phyloP scores from a whole-genome alignment of 2,797 vertebrate species.

The Diplodus sargus region DNA sequence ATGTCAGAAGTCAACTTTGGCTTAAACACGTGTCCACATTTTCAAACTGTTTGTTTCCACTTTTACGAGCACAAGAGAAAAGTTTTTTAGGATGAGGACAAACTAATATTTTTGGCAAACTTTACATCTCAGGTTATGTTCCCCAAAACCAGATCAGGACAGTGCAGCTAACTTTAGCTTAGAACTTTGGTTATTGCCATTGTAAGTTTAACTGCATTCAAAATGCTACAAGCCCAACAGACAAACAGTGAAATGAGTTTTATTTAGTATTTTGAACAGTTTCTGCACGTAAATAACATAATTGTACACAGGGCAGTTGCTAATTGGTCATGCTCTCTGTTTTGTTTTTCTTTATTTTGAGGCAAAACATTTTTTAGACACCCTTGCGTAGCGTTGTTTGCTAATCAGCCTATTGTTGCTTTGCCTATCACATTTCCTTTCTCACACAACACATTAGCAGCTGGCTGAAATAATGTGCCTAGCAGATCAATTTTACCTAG shows the following conservation, averaged over 20 bases:
- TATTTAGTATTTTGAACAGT: constrained; percentile 23
- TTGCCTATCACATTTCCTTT: not conserved
- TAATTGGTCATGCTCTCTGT: not conserved
- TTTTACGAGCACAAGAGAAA: not conserved
- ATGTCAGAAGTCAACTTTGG: no score
- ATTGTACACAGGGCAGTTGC: no score
- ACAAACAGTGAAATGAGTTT: not conserved
- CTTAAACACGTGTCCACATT: no score
- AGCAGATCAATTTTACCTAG: not conserved
- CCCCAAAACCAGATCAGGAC: no score
- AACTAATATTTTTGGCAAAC: not conserved
- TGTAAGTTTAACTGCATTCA: constrained; percentile 2
- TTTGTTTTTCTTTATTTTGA: not conserved
- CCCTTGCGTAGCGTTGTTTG: not conserved
- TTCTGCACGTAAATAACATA: not conserved
- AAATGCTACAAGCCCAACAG: constrained; percentile 5
- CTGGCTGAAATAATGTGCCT: not conserved
- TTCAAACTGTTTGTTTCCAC: not conserved
- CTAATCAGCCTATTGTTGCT: not conserved
- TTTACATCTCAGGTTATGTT: no score
- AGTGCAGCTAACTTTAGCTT: not conserved
- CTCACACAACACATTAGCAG: not conserved
- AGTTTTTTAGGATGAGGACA: not conserved
- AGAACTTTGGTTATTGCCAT: not conserved
- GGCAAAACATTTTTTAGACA: not conserved